Base-by-base conservation (phyloP, 1,140 invertebrate species). In the Eriosoma lanigerum region DNA sequence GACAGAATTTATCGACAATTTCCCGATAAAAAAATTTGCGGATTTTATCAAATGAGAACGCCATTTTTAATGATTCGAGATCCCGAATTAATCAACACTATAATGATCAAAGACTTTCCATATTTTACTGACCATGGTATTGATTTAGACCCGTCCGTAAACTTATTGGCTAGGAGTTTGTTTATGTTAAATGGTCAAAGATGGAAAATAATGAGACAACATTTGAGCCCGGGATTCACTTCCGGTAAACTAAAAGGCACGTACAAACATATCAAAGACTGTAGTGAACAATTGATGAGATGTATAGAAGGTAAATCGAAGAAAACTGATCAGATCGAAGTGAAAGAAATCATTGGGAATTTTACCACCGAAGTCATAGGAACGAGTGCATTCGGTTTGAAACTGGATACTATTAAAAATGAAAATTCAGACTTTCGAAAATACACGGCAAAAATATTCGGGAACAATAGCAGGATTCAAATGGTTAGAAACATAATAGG, bases 351-450 rank as follows among this genome's bases (percentile, higher is more conserved):
- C 1, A 83, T 88, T 68, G 86, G 85, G 3, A 86, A 86, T 56
- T 90, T 87, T 76, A 86, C 87, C 0, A 88, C 87, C 13, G 89
- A 90, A 82, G 86, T 89, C 13, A 90, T 90, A 80, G 89, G 87
- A 1, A 87, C 86, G 0, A 88, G 87, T 76, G 89, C 87, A 10
- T 91, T 91, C 84, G 90, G 89, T 4, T 84, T 90, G 13, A 84
- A 90, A 70, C 87, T 86, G 82, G 87, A 89, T 78, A 85, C 87
- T 19, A 82, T 90, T 19, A 83, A 85, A 54, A 85, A 89, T 82
- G 86, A 88, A 26, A 84, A 89, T 52, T 87, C 86, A 8, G 85
- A 87, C 76, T 89, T 90, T 82, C 32, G 70, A 4, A 46, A 81
- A 32, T 21, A 50, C 13, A 38, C 58, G 0, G 46, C 52, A 0